Evolutionary conservation across 2,797 vertebrate genomes (phyloP).

Genomic region (Gastrophryne carolinensis): DNA sequence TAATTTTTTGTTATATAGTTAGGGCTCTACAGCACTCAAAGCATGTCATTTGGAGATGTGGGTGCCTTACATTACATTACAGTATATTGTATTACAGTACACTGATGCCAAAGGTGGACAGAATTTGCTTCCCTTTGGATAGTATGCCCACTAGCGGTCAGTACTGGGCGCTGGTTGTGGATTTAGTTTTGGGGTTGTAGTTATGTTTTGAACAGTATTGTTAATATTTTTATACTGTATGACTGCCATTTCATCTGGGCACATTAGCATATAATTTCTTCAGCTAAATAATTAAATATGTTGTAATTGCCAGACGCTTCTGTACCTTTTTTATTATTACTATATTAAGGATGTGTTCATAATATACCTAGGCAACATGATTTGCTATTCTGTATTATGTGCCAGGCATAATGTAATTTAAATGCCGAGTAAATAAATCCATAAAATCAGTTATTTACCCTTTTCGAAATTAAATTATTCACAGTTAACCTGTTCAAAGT

Average conservation of each 20-base stretch:
- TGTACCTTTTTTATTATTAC: background rate
- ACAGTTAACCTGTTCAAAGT: conserved; percentile 38
- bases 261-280: background rate
- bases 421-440: conserved; percentile 14
- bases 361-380: background rate
- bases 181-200: no score
- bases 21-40: no score
- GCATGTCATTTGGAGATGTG: no score
- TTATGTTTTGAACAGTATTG: no score
- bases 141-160: no score
- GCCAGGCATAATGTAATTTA: conserved; percentile 11
- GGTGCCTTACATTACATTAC: no score
- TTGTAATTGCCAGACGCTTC: background rate
- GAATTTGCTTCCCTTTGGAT: no score
- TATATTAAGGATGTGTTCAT: background rate
- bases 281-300: background rate
- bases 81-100: no score
- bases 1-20: no score
- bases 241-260: background rate
- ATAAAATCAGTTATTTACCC: conserved; percentile 24
- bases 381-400: conserved; percentile 9
- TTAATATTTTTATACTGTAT: background rate
- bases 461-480: conserved; percentile 37
- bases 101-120: no score
- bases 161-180: no score